phyloP scores from a whole-genome alignment of 2,113 vertebrate species.

The Hemiprocne comata region DNA sequence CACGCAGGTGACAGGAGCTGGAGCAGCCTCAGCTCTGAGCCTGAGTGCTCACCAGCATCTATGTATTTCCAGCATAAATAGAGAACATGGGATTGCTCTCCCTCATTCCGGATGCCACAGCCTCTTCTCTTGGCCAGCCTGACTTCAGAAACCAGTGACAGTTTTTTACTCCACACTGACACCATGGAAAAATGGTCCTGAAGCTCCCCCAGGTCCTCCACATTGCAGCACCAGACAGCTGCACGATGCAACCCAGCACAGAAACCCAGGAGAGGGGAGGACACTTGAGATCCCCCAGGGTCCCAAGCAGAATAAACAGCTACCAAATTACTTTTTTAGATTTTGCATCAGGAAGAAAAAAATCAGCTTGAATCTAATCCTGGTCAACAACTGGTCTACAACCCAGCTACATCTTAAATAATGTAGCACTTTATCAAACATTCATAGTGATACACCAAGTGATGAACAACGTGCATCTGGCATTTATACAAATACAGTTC shows the following conservation, averaged over 20 bases:
- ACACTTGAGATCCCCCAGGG: neutral
- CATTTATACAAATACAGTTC: conserved; percentile 73
- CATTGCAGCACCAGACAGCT: neutral
- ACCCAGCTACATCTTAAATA: conserved; percentile 71
- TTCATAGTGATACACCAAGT: conserved; percentile 73
- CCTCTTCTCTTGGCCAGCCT: neutral
- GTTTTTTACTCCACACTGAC: neutral
- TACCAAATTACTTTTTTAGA: neutral
- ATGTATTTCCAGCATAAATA: neutral
- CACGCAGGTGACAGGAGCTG: neutral
- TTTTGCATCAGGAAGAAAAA: neutral
- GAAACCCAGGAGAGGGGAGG: neutral
- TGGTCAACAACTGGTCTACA: conserved; percentile 39
- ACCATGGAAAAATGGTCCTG: neutral
- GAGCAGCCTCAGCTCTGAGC: neutral
- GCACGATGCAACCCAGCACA: neutral
- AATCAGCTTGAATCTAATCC: neutral
- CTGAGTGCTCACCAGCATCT: neutral
- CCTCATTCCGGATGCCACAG: neutral
- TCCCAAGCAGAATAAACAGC: neutral
- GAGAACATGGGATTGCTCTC: neutral
- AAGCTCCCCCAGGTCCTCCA: neutral
- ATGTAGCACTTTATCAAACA: conserved; percentile 78
- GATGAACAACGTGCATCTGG: conserved; percentile 24
- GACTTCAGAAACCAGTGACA: neutral